Percentiles rank a stretch among this genome's conserved stretches.
These are phyloP conservation scores for Falco rusticolus DNA, from an alignment of 2,797 vertebrate species.

Conservation along the genomic window DNA sequence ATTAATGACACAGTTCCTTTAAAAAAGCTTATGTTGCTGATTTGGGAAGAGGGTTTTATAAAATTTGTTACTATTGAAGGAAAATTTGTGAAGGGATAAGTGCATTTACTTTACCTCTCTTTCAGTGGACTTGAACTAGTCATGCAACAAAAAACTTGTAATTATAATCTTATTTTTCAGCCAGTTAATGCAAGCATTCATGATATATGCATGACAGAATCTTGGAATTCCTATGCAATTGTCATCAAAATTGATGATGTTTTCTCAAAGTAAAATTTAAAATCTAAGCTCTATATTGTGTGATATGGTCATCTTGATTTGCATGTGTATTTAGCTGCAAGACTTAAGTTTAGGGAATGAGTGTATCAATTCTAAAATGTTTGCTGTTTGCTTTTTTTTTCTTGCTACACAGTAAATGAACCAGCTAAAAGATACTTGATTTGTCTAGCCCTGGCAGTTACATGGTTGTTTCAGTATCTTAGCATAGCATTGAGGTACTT, in stretches of 20 bases:
- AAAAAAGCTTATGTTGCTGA: background rate
- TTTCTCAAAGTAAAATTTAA: background rate
- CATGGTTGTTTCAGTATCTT: background rate
- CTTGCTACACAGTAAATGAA: slow-evolving; percentile 8
- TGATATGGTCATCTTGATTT: background rate
- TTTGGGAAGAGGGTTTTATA: background rate
- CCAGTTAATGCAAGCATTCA: background rate
- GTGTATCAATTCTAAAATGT: background rate
- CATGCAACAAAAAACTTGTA: background rate
- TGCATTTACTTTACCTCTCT: background rate
- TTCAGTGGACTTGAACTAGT: background rate
- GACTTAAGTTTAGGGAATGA: background rate
- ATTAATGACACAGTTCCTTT: background rate
- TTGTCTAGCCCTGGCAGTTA: background rate
- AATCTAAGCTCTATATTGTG: background rate
- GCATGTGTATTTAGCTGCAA: background rate
- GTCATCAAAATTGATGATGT: background rate
- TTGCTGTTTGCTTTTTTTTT: background rate
- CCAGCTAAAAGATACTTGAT: background rate
- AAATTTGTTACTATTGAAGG: background rate
- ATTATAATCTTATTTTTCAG: background rate
- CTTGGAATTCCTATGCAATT: background rate
- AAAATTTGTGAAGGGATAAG: background rate
- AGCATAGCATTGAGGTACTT: background rate
- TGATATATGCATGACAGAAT: background rate